A percentile compares a stretch with the other conserved stretches of the same genome.
Conservation (phyloP, 1,140 invertebrate species). For the Gryon sp. region DNA sequence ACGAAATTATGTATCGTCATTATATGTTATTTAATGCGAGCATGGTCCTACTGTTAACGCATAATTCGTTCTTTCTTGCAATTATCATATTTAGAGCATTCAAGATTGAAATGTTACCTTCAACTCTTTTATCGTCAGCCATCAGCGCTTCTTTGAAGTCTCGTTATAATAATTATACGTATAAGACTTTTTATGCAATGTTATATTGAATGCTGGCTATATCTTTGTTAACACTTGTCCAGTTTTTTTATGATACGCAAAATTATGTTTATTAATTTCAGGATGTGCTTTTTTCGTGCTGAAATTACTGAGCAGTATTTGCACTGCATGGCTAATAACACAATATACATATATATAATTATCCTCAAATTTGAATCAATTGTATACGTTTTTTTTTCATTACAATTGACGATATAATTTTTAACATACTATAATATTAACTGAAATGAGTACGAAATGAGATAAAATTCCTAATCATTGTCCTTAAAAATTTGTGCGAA, state of each 20-base stretch:
- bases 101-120: slow-evolving; percentile 25
- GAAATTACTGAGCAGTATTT: too few relatives aligned
- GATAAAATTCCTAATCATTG: too few relatives aligned
- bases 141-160: slow-evolving; percentile 22
- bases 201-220: not conserved
- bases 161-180: slow-evolving; percentile 25
- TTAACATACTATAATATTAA: too few relatives aligned
- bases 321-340: too few relatives aligned
- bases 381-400: too few relatives aligned
- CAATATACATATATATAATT: too few relatives aligned
- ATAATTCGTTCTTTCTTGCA: slow-evolving; percentile 8
- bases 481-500: too few relatives aligned
- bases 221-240: not conserved
- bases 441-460: too few relatives aligned
- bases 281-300: not conserved
- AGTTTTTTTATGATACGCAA: slow-evolving; percentile 4
- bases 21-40: not conserved
- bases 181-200: slow-evolving; percentile 8
- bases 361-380: too few relatives aligned
- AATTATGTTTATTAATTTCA: slow-evolving; percentile 12
- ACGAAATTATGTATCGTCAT: slow-evolving; percentile 25
- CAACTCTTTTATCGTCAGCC: slow-evolving; percentile 5
- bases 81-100: slow-evolving; percentile 20
- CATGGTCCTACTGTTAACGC: slow-evolving; percentile 11
- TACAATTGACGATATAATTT: too few relatives aligned